Base-by-base conservation (phyloP, 2,888 invertebrate species). In the Andrena flavipes region DNA sequence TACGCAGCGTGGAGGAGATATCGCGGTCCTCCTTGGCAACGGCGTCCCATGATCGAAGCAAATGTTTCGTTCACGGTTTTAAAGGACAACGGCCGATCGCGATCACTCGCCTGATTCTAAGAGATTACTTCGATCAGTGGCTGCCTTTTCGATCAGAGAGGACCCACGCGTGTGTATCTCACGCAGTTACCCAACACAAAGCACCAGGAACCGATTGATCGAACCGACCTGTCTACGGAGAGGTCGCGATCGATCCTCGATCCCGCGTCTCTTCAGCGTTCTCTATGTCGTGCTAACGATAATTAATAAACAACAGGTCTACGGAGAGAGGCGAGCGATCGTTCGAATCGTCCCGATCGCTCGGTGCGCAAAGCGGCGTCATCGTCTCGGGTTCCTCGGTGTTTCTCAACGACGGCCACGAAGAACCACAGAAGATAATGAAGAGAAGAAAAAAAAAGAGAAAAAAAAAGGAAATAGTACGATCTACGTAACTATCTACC, bases 401-500 rank as follows among this genome's bases (percentile, higher is more conserved):
- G 56, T 67, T 75, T 48, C 62, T 54, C 13, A 26, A 71, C 76
- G 80, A 71, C 82, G 69, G 64, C 77, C 82, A 62, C 82, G 73
- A 68, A 33, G 73, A 73, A 48, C 77, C 72, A 54, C 76, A 73
- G 60, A 51, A 49, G 35, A 67, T 8, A 30, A 23, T 16, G 29
- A 30, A n/a, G 35, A 67, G 13, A 30, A 26, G 2, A 30, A 20
- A 35, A 23, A 56, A 23, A 26, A 0, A 62, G 29, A 30, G 5
- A 13, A 16, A 8, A 72, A 13, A 29, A 42, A 51, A 20, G 54
- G n/a, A 51, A 59, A 3, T 59, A 59, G 67, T 30, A 76, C 75
- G 63, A 64, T 73, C 78, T 84, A 87, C 68, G 69, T 82, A 54
- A 79, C 76, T 63, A 76, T 76, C 84, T 85, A 85, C 79, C 77